Conservation (phyloP, 2,797 vertebrate species). For the Sylvia borin region DNA sequence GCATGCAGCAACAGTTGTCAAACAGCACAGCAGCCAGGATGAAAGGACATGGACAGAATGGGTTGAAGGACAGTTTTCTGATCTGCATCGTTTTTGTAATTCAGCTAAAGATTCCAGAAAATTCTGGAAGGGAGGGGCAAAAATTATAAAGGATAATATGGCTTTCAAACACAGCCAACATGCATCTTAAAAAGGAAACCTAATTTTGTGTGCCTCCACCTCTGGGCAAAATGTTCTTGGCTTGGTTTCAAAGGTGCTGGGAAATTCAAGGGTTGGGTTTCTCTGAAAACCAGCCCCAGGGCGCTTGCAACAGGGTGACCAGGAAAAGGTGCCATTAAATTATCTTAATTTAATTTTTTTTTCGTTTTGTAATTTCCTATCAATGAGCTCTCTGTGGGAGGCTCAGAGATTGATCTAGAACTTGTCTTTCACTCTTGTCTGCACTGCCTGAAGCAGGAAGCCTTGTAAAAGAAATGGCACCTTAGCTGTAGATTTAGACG, state of each 20-base stretch:
- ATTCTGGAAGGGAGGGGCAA: neutral
- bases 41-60: neutral
- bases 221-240: conserved; percentile 4
- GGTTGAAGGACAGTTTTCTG: neutral
- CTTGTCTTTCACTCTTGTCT: neutral
- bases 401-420: neutral
- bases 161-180: conserved; percentile 38
- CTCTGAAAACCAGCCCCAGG: neutral
- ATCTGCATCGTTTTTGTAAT: neutral
- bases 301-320: neutral
- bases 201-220: neutral
- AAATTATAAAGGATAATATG: neutral
- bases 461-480: neutral
- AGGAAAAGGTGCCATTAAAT: neutral
- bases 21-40: neutral
- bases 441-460: neutral
- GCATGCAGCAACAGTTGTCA: neutral
- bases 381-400: neutral
- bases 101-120: conserved; percentile 1
- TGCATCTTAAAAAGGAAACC: neutral
- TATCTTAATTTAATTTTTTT: neutral
- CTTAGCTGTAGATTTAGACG: neutral
- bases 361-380: neutral
- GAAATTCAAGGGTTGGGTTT: neutral
- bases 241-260: neutral